Base-by-base conservation (phyloP, 2,113 vertebrate genomes). In the Apteryx owenii region DNA sequence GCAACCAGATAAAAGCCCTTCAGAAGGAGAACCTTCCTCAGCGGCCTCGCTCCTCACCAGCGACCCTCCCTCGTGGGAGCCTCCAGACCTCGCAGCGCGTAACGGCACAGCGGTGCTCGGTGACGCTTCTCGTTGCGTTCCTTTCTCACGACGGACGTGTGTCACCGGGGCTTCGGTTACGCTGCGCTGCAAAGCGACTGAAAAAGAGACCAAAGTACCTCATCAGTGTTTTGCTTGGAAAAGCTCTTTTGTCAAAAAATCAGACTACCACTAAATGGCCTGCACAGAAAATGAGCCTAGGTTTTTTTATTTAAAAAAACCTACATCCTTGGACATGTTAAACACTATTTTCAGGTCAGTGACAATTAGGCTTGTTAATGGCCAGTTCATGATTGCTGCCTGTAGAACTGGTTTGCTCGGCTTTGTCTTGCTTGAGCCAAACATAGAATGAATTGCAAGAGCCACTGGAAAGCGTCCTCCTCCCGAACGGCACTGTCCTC, bases 141-240 rank as follows among this genome's bases (percentile, higher is more conserved):
- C 16, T 28, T 10, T 81, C 58, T 51, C 38, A 40, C n/a, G 36
- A 38, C 36, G 7, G 36, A 38, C 7, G 36, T 38, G 25, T 1
- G 53, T 56, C 19, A 4, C 33, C 3, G 4, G 29, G 7, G 9
- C 3, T 3, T 22, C 33, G 5, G 51, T 11, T 13, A 22, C n/a
- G 22, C 65, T 28, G 1, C 4, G 0, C 1, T 8, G 58, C 31
- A 6, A 38, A 38, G 36, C 7, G 36, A 38, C 36, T 38, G 36
- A 38, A 38, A 38, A 38, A 38, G 36, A 38, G 36, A 38, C 36
- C 36, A 38, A 38, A 38, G 36, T 38, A 38, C 36, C 36, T 38
- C 36, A 38, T 38, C 36, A 7, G 2, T 20, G 28, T 2, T 12
- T 31, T 40, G 65, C 62, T 23, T 5, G 6, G 71, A 7, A 61